Base-by-base conservation (phyloP, 2,797 vertebrate species). In the Melanogrammus aeglefinus region DNA sequence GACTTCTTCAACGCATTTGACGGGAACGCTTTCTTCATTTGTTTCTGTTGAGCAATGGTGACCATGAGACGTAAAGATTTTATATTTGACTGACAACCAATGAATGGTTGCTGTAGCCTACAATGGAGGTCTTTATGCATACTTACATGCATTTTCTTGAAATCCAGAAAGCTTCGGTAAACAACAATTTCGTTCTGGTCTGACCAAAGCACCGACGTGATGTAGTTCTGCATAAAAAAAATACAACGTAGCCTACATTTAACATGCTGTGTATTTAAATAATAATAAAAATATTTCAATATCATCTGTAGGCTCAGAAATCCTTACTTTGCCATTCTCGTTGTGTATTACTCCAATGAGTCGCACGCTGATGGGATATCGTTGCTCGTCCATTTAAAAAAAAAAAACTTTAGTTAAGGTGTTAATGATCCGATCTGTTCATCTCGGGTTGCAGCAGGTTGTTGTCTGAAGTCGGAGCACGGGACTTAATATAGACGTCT, bases 201-300 rank as follows among this genome's bases (percentile, higher is more conserved):
- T 0, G 95, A 94, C 95, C 95, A 95, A 12, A 92, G 83, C 85
- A 95, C 94, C 0, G 92, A 93, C 1, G 86, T 84, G 77, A 95
- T 89, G 83, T 90, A 94, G 89, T 94, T 77, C 95, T 95, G 63
- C 38, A 75, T 36, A 76, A 76, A 63, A 79, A 27, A 69, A 69
- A 27, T 24, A 69, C 63, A 69, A 44, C 3, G 41, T 13, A 57
- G 4, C 4, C 16, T n/a, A 69, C 63, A 27, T 69, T 27, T 27
- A 69, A 69, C 9, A 69, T 27, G 63, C 63, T 27, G 63, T 69
- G 14, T 13, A 9, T 69, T 24, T 69, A 27, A 69, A 33, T 33
- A 33, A 33, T 33, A 33, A 33, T 33, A 33, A 33, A 33, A 33
- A 33, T 33, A 33, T 2, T 3, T 33, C 31, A 33, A 33, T 13